Conservation (phyloP, 2,113 vertebrate genomes). For the Apaloderma vittatum region DNA sequence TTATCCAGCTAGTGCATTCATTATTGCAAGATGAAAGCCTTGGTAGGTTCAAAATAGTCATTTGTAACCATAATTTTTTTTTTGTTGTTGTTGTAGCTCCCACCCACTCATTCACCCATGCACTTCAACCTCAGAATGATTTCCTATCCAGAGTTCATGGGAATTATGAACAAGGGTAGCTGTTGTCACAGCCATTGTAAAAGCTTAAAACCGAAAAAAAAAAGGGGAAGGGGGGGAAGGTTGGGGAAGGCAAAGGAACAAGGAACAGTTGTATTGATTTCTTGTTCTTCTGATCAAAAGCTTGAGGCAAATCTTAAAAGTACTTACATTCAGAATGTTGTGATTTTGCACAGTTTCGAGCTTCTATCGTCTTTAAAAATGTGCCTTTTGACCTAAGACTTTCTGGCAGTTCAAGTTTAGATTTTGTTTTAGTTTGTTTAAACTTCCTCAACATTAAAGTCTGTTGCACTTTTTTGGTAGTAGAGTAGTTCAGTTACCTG, state of each 20-base stretch:
- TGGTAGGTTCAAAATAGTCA: constrained; percentile 43
- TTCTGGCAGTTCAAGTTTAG: neutral
- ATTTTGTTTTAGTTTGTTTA: neutral
- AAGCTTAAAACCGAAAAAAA: neutral
- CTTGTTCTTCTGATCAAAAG: constrained; percentile 64
- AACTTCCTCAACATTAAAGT: neutral
- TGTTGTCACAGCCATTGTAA: constrained; percentile 55
- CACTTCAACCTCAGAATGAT: constrained; percentile 52
- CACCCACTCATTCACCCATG: constrained; percentile 60
- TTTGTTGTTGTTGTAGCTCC: neutral
- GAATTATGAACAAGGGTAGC: constrained; percentile 64
- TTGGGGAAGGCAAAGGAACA: neutral
- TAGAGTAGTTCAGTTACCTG: neutral
- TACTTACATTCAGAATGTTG: neutral
- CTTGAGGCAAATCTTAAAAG: constrained; percentile 12
- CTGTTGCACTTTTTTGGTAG: neutral
- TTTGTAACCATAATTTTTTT: constrained; percentile 43
- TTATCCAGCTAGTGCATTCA: constrained; percentile 15
- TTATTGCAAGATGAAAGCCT: constrained; percentile 62
- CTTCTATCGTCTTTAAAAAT: neutral
- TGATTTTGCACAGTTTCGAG: neutral
- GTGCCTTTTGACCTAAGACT: neutral
- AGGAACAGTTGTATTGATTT: constrained; percentile 48
- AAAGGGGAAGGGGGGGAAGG: neutral
- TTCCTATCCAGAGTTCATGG: constrained; percentile 73